Evolutionary conservation across 2,888 invertebrate genomes (phyloP).

Genomic region (Aplocera efformata): DNA sequence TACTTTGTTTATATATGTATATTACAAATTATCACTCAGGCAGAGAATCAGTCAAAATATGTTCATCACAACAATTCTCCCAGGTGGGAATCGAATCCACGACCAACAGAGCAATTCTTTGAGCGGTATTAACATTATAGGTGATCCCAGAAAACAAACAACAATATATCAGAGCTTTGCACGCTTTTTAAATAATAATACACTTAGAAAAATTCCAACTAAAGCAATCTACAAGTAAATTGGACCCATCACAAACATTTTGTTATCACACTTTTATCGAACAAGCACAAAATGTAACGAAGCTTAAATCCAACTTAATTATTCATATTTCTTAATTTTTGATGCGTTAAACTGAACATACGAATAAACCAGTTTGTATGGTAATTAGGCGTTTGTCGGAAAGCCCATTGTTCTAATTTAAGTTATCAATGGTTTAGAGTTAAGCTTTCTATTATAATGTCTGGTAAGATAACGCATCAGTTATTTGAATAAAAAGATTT

Average conservation of each 20-base stretch:
- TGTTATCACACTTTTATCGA: conserved; percentile 23
- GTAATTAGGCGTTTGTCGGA: conserved; percentile 58
- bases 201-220: no score
- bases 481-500: conserved; percentile 5
- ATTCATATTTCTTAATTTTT: conserved; percentile 65
- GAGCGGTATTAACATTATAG: no score
- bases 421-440: conserved; percentile 23
- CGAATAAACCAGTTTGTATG: conserved; percentile 61
- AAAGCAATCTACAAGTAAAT: conserved; percentile 1
- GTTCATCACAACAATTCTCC: no score
- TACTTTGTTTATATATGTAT: no score
- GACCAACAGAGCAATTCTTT: no score
- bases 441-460: conserved; percentile 16
- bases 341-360: conserved; percentile 54
- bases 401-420: conserved; percentile 52
- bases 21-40: no score
- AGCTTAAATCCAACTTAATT: conserved; percentile 69
- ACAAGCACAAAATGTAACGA: conserved; percentile 56
- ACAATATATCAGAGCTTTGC: no score
- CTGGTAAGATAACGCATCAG: conserved; percentile 1
- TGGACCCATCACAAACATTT: conserved; percentile 10
- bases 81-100: no score
- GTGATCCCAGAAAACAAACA: no score
- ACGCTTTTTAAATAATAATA: no score
- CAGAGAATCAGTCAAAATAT: no score